phyloP scores from a whole-genome alignment of 2,113 vertebrate species.

The Naja naja region DNA sequence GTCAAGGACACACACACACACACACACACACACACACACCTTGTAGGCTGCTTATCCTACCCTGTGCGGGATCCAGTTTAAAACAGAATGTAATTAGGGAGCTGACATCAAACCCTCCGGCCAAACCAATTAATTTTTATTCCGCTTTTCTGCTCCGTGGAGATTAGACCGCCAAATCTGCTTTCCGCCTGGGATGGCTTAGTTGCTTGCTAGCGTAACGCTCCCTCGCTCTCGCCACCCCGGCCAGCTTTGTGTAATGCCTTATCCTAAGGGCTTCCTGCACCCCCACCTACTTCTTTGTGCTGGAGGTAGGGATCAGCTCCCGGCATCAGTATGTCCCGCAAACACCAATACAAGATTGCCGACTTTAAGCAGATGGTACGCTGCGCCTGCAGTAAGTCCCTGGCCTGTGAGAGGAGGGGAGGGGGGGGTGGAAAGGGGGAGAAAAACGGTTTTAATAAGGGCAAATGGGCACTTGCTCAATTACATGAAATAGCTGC shows the following conservation, averaged over 20 bases:
- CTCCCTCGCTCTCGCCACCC: neutral
- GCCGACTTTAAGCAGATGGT: conserved; percentile 76
- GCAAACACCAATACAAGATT: conserved; percentile 70
- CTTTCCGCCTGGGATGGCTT: too few relatives aligned
- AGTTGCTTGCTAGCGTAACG: neutral
- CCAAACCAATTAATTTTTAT: neutral
- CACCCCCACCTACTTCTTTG: conserved; percentile 65
- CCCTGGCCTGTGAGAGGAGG: conserved; percentile 62
- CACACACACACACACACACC: too few relatives aligned
- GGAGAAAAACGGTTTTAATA: neutral
- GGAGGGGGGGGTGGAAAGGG: neutral
- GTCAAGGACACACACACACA: too few relatives aligned
- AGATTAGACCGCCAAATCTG: neutral
- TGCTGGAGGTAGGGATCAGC: conserved; percentile 63
- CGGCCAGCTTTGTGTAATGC: accelerated
- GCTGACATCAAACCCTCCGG: neutral
- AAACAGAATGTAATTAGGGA: neutral
- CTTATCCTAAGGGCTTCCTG: neutral
- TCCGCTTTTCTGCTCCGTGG: neutral
- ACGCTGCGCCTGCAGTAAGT: conserved; percentile 72
- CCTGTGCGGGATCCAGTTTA: neutral
- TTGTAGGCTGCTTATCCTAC: neutral
- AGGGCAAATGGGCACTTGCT: neutral
- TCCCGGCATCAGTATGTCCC: conserved; percentile 77
- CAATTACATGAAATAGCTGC: neutral